A percentile compares a stretch with the other conserved stretches of the same genome.
Evolutionary conservation across 1,140 invertebrate species (phyloP).

Genomic region (Drosophila simulans): DNA sequence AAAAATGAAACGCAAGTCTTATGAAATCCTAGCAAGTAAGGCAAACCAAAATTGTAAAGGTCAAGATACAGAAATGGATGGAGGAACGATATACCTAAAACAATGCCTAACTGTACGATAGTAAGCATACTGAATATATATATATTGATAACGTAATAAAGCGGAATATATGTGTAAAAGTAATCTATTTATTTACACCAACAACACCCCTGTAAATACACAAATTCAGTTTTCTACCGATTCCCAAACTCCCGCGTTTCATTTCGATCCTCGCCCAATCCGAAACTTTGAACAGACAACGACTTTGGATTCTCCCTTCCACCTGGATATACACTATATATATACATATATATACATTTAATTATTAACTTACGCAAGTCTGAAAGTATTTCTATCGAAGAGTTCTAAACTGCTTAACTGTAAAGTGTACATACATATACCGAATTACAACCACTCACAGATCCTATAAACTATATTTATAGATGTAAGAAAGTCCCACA

Average conservation of each 20-base stretch:
- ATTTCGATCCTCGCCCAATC: not conserved
- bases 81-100: conserved; percentile 42
- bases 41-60: conserved; percentile 72
- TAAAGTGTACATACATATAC: conserved; percentile 54
- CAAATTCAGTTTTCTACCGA: conserved; percentile 11
- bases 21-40: conserved; percentile 77
- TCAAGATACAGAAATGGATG: conserved; percentile 36
- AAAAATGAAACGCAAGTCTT: conserved; percentile 81
- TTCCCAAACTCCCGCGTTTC: not conserved
- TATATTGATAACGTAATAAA: conserved; percentile 37
- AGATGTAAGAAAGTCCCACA: conserved; percentile 31
- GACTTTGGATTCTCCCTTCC: conserved; percentile 11
- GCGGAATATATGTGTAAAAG: conserved; percentile 26
- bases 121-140: conserved; percentile 26
- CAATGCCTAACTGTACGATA: conserved; percentile 46
- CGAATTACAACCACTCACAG: conserved; percentile 4
- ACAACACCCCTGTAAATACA: conserved; percentile 21
- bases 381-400: conserved; percentile 80
- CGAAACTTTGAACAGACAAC: conserved; percentile 15
- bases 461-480: conserved; percentile 21
- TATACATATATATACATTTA: conserved; percentile 22
- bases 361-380: conserved; percentile 66
- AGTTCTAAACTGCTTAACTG: conserved; percentile 76
- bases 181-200: conserved; percentile 60
- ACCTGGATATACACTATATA: conserved; percentile 20